Evolutionary conservation across 1,140 invertebrate genomes (phyloP), one percentile per base, ranked within the genome.

Genomic region (Drosophila saltans): DNA sequence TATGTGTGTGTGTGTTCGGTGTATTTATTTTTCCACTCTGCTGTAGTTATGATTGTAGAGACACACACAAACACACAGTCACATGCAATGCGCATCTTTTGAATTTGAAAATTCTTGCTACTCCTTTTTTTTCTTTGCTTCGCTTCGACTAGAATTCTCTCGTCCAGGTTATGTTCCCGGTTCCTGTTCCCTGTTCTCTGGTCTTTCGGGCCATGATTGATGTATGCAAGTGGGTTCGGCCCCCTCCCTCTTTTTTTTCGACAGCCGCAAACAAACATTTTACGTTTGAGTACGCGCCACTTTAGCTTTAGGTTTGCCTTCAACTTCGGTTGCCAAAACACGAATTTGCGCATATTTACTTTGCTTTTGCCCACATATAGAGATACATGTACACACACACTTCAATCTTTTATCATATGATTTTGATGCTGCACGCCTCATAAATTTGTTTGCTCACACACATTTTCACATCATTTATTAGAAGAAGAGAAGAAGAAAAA

Each of bases 381-480:
- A 52, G 41, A 43, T 8, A 57, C 66, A 79, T 1, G 1, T 21
- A 41, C 33, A 30, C 69, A 63, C 56, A 73, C 57, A 73, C 70
- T 77, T 67, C 71, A 81, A 84, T 81, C 77, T 89, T 89, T 89
- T 89, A 89, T 89, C 80, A 89, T 89, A 89, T 7, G 33, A 89
- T 84, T 89, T 89, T 45, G 68, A 68, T 71, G 73, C 68, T 72
- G 71, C 78, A 84, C 75, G 85, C 74, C 74, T 81, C 84, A 89
- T 89, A 84, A 89, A 89, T 89, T 89, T 89, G 75, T 89, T 89
- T 89, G 84, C 81, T 66, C 58, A 84, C 16, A 81, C 84, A 71
- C 84, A 89, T 89, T 89, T 89, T 90, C 84, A 84, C 84, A 89
- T 89, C 84, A 89, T 89, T 89, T 89, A 89, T 89, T 89, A 81